Conservation (phyloP, 2,888 invertebrate genomes). For the Tenthredo mesomela region DNA sequence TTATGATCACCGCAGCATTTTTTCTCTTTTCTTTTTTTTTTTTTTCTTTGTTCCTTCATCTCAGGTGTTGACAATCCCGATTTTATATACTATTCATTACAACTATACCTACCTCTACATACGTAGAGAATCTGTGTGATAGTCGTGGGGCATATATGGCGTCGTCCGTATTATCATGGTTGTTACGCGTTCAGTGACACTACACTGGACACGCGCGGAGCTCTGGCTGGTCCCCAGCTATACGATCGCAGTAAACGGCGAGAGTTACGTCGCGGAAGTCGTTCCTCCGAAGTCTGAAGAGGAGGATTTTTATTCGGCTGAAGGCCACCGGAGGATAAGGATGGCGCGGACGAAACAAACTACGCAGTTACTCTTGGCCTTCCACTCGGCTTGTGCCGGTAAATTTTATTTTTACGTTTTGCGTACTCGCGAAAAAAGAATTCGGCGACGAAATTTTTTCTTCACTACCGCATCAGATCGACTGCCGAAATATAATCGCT, state of each 20-base stretch:
- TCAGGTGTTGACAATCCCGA: neutral
- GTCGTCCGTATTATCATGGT: conserved; percentile 15
- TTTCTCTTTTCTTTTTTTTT: too few species aligned
- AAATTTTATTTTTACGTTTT: conserved; percentile 16
- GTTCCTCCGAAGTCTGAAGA: conserved; percentile 33
- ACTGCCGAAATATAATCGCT: neutral
- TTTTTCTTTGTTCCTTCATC: too few species aligned
- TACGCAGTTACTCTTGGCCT: conserved; percentile 45
- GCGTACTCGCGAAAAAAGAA: neutral
- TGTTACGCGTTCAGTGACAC: conserved; percentile 47
- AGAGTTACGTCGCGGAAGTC: conserved; percentile 31
- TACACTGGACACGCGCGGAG: conserved; percentile 26
- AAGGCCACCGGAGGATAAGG: conserved; percentile 38
- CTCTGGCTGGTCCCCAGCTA: neutral
- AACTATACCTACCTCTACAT: neutral
- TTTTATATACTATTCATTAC: neutral
- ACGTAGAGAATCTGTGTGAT: neutral
- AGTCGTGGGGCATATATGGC: neutral
- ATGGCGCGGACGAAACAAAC: conserved; percentile 24
- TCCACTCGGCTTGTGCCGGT: conserved; percentile 28
- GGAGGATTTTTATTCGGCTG: neutral
- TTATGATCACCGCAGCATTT: neutral
- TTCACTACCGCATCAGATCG: neutral
- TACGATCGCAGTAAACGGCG: neutral
- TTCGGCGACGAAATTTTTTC: neutral